Conservation (phyloP, 2,888 invertebrate genomes). For the Drosophila affinis region DNA sequence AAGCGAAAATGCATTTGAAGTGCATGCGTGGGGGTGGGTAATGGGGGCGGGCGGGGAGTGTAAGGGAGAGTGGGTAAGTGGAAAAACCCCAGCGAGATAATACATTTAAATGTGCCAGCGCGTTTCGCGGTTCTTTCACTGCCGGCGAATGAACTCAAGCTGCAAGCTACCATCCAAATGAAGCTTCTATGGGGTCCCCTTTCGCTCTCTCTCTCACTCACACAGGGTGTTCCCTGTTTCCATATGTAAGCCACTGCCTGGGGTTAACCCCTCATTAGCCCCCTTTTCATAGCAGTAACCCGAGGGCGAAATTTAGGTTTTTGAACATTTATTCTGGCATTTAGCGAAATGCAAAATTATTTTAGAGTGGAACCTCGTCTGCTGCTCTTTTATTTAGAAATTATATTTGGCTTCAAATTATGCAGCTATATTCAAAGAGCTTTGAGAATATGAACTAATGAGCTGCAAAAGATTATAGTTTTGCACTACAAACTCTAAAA, state of each 20-base stretch:
- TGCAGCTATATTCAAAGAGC: background rate
- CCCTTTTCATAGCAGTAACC: background rate
- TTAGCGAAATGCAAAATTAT: background rate
- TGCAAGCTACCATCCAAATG: background rate
- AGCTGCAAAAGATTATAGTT: background rate
- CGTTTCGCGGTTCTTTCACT: constrained; percentile 48
- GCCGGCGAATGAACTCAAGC: constrained; percentile 38
- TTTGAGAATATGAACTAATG: background rate
- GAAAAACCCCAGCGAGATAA: constrained; percentile 46
- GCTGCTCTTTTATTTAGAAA: background rate
- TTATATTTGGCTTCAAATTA: background rate
- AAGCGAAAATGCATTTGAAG: constrained; percentile 61
- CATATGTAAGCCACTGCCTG: background rate
- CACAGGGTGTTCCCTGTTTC: background rate
- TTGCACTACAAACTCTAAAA: background rate
- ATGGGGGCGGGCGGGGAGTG: background rate
- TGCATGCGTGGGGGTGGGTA: constrained; percentile 26
- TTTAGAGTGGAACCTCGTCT: background rate
- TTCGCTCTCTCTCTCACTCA: background rate
- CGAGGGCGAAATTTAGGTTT: background rate
- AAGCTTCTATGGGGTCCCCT: background rate
- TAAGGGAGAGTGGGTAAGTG: constrained; percentile 44
- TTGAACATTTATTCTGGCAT: background rate
- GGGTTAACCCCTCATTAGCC: background rate
- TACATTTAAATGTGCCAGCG: constrained; percentile 59